Evolutionary conservation across 2,113 vertebrate species (phyloP).

Genomic region (Bambusicola thoracicus): DNA sequence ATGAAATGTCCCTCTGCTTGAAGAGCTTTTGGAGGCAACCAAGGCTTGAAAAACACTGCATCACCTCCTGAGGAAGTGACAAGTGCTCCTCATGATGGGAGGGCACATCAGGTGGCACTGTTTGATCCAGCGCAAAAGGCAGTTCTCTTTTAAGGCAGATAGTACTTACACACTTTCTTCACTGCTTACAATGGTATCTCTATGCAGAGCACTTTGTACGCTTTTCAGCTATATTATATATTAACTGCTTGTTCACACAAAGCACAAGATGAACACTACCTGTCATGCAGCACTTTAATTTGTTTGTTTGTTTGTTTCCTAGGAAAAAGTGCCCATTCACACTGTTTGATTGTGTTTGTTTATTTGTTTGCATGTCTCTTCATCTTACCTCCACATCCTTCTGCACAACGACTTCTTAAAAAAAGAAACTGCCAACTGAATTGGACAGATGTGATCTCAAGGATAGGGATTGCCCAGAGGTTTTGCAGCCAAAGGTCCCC

Average conservation of each 20-base stretch:
- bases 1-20: not conserved
- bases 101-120: not conserved
- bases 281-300: not conserved
- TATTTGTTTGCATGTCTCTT: not conserved
- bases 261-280: rapidly evolving
- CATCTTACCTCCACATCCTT: not conserved
- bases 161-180: not conserved
- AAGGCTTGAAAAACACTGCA: not conserved
- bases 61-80: not conserved
- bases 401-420: not conserved
- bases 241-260: not conserved
- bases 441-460: not conserved
- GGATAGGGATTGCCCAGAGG: not conserved
- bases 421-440: not conserved
- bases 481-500: not conserved
- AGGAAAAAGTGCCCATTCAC: not conserved
- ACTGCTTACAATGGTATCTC: rapidly evolving
- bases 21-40: not conserved
- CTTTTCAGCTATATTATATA: not conserved
- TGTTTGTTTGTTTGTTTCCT: not conserved
- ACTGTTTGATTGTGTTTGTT: not conserved
- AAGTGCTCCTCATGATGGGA: not conserved
- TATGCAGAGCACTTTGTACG: not conserved
- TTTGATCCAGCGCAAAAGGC: rapidly evolving
- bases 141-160: not conserved